A percentile compares a stretch with the other conserved stretches of the same genome.
Conservation (phyloP, 1,140 invertebrate species). For the Atta cephalotes region DNA sequence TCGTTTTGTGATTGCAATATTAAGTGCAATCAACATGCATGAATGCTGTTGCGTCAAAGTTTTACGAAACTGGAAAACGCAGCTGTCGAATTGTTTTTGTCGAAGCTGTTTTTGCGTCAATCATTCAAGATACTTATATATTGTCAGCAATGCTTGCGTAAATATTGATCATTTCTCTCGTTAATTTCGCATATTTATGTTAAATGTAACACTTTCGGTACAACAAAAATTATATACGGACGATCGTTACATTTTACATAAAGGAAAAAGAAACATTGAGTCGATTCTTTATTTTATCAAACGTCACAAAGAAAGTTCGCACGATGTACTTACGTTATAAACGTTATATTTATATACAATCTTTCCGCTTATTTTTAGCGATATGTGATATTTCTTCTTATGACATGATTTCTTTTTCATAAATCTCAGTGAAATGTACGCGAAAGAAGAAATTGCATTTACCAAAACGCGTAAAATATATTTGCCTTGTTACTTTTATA, state of each 20-base stretch:
- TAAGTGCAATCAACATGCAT: not conserved
- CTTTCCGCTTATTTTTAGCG: slow-evolving; percentile 4
- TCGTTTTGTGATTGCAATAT: slow-evolving; percentile 17
- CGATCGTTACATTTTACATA: not conserved
- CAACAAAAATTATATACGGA: not conserved
- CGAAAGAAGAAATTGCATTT: not conserved
- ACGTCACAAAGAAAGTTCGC: not conserved
- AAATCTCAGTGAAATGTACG: not conserved
- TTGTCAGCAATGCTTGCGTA: not conserved
- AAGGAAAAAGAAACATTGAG: not conserved
- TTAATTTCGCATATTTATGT: not conserved
- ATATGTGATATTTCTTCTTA: not conserved
- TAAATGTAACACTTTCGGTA: not conserved
- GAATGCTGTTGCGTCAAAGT: not conserved
- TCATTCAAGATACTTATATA: not conserved
- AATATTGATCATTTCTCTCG: not conserved
- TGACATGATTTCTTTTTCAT: not conserved
- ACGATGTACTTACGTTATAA: not conserved
- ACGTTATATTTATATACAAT: not conserved
- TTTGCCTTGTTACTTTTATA: not conserved
- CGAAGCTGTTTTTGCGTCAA: slow-evolving; percentile 16
- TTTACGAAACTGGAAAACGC: slow-evolving; percentile 33
- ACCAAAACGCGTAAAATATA: not conserved
- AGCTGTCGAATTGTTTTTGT: not conserved
- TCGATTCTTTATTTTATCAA: slow-evolving; percentile 5